Conservation (phyloP, 2,113 vertebrate genomes). For the Brachyistius frenatus region DNA sequence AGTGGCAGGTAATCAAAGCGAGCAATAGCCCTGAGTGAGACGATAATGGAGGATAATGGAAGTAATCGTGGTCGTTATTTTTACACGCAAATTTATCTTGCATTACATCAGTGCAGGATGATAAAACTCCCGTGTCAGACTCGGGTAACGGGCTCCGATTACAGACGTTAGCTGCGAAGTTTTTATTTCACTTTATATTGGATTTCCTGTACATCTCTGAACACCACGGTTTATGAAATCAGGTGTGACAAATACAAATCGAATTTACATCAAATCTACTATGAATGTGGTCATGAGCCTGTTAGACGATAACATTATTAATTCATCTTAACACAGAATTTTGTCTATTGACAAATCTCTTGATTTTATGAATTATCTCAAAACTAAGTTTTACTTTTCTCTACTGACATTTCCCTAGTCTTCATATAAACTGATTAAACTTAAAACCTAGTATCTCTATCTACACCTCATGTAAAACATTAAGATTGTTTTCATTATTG, state of each 20-base stretch:
- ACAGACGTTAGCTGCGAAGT: background rate
- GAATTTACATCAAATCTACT: background rate
- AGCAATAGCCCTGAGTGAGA: slow-evolving; percentile 13
- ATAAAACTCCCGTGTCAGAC: slow-evolving; percentile 26
- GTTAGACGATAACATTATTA: background rate
- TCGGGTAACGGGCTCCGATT: background rate
- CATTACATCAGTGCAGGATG: background rate
- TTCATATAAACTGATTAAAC: too few species aligned
- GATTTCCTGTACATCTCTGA: background rate
- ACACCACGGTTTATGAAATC: background rate
- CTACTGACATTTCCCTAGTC: too few species aligned
- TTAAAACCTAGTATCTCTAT: too few species aligned
- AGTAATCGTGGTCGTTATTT: slow-evolving; percentile 36
- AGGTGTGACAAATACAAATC: background rate
- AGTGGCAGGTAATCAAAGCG: slow-evolving; percentile 40
- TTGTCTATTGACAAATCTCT: background rate
- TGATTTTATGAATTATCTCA: too few species aligned
- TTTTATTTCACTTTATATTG: background rate
- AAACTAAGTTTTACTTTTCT: too few species aligned
- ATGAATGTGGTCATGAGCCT: background rate
- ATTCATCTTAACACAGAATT: background rate
- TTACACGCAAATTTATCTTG: slow-evolving; percentile 3
- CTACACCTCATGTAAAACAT: too few species aligned
- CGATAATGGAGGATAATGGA: slow-evolving; percentile 54
- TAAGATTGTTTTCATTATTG: too few species aligned